These are phyloP conservation scores for Athetis lepigone DNA, from an alignment of 2,888 invertebrate species.

Conservation along the genomic window DNA sequence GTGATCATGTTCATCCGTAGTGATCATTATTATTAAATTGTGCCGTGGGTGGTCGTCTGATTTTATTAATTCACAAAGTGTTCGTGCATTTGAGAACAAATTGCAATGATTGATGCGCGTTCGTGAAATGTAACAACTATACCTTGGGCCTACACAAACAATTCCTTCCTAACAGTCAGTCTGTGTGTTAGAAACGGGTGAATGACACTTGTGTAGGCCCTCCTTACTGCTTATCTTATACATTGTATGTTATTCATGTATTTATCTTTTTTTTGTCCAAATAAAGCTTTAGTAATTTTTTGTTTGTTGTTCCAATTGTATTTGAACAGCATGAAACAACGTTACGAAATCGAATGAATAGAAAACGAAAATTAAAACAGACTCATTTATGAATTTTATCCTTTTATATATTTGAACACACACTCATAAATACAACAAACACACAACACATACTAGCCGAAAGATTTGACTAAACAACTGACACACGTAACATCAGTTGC, in stretches of 20 bases:
- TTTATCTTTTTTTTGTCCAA: slow-evolving; percentile 46
- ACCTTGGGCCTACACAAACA: too few relatives aligned
- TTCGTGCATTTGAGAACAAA: too few relatives aligned
- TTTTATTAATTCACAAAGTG: too few relatives aligned
- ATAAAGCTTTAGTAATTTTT: slow-evolving; percentile 54
- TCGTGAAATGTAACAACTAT: too few relatives aligned
- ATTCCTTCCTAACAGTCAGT: too few relatives aligned
- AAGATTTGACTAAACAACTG: slow-evolving; percentile 17
- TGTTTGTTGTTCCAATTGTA: slow-evolving; percentile 58
- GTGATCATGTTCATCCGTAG: too few relatives aligned
- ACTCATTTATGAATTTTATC: slow-evolving; percentile 4
- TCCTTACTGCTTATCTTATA: slow-evolving; percentile 51
- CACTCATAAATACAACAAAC: slow-evolving; percentile 3
- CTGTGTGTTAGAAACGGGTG: neutral
- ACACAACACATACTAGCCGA: slow-evolving; percentile 14
- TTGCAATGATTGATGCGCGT: too few relatives aligned
- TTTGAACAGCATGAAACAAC: slow-evolving; percentile 52
- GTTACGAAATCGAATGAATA: slow-evolving; percentile 1
- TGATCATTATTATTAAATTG: too few relatives aligned
- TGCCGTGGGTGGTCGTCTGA: too few relatives aligned
- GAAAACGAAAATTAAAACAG: neutral
- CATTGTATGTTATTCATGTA: slow-evolving; percentile 50
- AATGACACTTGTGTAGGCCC: neutral
- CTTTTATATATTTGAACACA: slow-evolving; percentile 16
- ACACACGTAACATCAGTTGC: neutral